Evolutionary conservation across 1,140 invertebrate species (phyloP).

Genomic region (Cecropterus lyciades): DNA sequence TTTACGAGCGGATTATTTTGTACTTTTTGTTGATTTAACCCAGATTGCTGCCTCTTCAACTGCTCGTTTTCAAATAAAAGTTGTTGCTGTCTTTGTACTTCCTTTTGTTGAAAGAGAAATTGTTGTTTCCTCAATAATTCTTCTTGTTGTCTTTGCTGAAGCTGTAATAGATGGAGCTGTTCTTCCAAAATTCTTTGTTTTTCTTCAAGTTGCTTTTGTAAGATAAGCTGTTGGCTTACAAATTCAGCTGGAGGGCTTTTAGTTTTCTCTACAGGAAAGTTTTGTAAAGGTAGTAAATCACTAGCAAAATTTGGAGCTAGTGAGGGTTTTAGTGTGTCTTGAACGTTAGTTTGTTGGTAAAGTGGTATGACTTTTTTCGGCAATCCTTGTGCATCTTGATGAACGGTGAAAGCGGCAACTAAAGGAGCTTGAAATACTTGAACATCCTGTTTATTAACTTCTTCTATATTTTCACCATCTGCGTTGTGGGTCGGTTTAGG

Average conservation of each 20-base stretch:
- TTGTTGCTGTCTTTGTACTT: conserved; percentile 85
- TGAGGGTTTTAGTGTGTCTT: conserved; percentile 51
- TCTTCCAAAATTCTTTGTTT: conserved; percentile 89
- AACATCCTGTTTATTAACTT: conserved; percentile 88
- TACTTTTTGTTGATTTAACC: conserved; percentile 67
- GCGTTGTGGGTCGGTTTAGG: conserved; percentile 86
- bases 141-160: conserved; percentile 89
- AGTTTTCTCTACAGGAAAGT: conserved; percentile 34
- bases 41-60: conserved; percentile 65
- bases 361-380: conserved; percentile 91
- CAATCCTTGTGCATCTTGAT: conserved; percentile 90
- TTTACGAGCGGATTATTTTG: conserved; percentile 53
- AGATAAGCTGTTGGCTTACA: conserved; percentile 72
- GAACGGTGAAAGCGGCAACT: conserved; percentile 92
- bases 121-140: conserved; percentile 87
- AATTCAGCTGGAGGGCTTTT: conserved; percentile 55
- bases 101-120: conserved; percentile 83
- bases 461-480: conserved; percentile 87
- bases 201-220: conserved; percentile 87
- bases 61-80: conserved; percentile 83
- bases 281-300: conserved; percentile 63
- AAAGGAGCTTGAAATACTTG: conserved; percentile 92
- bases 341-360: conserved; percentile 60
- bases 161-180: conserved; percentile 87
- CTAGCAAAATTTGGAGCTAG: conserved; percentile 50